Evolutionary conservation across 2,888 invertebrate species (phyloP).

Genomic region (Fragum whitleyi): DNA sequence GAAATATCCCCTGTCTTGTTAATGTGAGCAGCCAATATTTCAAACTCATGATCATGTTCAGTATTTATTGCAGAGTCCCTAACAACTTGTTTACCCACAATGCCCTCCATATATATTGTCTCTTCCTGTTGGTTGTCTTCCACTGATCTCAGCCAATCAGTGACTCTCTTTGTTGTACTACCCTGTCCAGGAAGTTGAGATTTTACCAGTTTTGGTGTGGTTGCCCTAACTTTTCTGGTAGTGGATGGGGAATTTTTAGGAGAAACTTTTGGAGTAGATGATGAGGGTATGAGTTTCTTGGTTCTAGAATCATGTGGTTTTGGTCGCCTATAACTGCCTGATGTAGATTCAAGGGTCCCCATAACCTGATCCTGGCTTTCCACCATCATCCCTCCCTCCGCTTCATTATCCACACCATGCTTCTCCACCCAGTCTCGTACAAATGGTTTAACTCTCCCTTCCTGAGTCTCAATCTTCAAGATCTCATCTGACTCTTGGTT

Average conservation of each 20-base stretch:
- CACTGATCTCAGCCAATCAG: constrained; percentile 83
- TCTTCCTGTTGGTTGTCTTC: constrained; percentile 67
- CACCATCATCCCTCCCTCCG: constrained; percentile 58
- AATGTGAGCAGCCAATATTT: constrained; percentile 37
- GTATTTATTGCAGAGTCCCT: constrained; percentile 68
- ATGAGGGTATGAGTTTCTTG: constrained; percentile 60
- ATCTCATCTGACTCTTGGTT: constrained; percentile 65
- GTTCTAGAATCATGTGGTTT: constrained; percentile 68
- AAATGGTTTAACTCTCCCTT: constrained; percentile 77
- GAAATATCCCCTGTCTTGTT: constrained; percentile 64
- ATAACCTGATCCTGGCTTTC: constrained; percentile 65
- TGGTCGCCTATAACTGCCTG: constrained; percentile 57
- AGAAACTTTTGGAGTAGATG: constrained; percentile 76
- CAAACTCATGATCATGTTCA: constrained; percentile 70
- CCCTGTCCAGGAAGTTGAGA: constrained; percentile 71
- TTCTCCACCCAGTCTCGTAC: constrained; percentile 83
- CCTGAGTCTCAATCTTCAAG: constrained; percentile 54
- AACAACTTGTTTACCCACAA: constrained; percentile 58
- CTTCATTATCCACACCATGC: constrained; percentile 70
- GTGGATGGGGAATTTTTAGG: constrained; percentile 74
- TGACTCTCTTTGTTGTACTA: constrained; percentile 79
- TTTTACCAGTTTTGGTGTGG: constrained; percentile 67
- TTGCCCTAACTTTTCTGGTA: constrained; percentile 62
- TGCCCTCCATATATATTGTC: constrained; percentile 60
- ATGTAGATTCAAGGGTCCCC: constrained; percentile 62